Percentiles rank a stretch among this genome's conserved stretches.
Conservation (phyloP, 1,140 invertebrate species). For the Drosophila pseudoananassae region DNA sequence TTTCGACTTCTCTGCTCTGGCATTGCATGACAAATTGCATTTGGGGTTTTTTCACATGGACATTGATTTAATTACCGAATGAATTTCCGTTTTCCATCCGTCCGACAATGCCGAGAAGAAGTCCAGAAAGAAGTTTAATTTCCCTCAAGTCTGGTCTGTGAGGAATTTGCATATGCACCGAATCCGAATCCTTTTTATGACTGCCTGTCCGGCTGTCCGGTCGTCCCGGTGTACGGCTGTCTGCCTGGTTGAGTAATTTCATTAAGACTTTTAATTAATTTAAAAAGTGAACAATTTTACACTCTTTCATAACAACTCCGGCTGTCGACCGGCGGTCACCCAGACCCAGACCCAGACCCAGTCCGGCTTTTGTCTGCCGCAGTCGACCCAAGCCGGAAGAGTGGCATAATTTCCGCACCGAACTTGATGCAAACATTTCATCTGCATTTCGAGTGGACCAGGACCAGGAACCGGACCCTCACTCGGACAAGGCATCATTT, state of each 20-base stretch:
- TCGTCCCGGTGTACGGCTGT: constrained; percentile 13
- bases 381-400: constrained; percentile 51
- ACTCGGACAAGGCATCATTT: background rate
- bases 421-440: constrained; percentile 75
- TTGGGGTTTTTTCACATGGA: constrained; percentile 54
- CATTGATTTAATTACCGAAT: constrained; percentile 67
- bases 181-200: constrained; percentile 15
- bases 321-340: constrained; percentile 1
- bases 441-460: constrained; percentile 63
- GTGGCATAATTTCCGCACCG: constrained; percentile 71
- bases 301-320: constrained; percentile 55
- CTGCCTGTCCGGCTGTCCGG: background rate
- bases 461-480: constrained; percentile 3
- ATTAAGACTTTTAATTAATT: constrained; percentile 81
- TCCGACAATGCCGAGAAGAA: constrained; percentile 12
- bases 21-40: constrained; percentile 55
- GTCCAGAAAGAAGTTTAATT: constrained; percentile 40
- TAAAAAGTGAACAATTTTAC: constrained; percentile 76
- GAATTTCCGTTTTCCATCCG: constrained; percentile 35
- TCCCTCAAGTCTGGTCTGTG: constrained; percentile 34
- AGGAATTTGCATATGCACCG: constrained; percentile 30
- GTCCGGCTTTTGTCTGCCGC: constrained; percentile 23
- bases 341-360: background rate
- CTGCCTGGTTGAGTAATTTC: constrained; percentile 66
- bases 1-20: constrained; percentile 31